Evolutionary conservation across 2,113 vertebrate species (phyloP).

Genomic region (Junco hyemalis): DNA sequence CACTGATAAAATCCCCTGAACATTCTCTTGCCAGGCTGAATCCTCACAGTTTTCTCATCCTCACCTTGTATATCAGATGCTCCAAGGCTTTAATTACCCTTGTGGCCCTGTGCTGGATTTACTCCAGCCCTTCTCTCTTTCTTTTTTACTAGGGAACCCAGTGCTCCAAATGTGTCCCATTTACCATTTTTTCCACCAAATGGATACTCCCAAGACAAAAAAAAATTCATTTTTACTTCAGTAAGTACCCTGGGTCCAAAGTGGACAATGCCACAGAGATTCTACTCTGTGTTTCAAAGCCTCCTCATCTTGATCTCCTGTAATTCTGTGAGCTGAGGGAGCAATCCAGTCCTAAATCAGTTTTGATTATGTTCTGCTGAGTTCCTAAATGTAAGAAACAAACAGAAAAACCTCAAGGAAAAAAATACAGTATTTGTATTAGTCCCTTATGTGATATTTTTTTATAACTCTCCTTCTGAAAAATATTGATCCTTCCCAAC

Average conservation of each 20-base stretch:
- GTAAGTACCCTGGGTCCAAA: background rate
- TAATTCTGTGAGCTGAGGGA: background rate
- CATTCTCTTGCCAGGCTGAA: background rate
- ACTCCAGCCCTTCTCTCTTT: background rate
- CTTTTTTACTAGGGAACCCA: background rate
- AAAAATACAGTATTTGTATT: background rate
- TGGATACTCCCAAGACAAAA: background rate
- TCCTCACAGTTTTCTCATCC: background rate
- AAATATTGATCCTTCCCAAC: background rate
- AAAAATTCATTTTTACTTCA: background rate
- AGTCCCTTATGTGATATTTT: background rate
- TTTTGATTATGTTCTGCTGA: background rate
- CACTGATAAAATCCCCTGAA: background rate
- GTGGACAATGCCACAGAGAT: background rate
- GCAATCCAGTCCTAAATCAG: background rate
- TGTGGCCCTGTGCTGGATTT: background rate
- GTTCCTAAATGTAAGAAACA: background rate
- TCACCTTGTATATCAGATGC: background rate
- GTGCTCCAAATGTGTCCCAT: background rate
- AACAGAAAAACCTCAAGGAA: background rate
- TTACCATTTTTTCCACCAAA: background rate
- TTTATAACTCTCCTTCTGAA: background rate
- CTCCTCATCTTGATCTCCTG: background rate
- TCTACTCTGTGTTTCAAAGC: background rate
- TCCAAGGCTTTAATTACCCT: background rate